phyloP scores from a whole-genome alignment of 2,113 vertebrate species.

The Pungitius pungitius region DNA sequence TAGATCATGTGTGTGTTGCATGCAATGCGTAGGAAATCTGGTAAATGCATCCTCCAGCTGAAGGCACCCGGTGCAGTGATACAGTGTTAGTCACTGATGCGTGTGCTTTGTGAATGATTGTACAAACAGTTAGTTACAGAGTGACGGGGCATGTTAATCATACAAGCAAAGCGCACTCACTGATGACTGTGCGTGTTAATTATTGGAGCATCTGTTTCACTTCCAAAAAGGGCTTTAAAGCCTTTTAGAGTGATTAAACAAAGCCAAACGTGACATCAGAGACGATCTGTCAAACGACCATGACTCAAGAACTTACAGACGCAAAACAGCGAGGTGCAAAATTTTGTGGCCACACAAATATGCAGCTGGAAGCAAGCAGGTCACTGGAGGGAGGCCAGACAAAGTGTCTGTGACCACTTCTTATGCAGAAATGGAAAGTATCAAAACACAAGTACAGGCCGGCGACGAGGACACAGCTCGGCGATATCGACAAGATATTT shows the following conservation, averaged over 20 bases:
- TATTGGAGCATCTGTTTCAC: slow-evolving; percentile 47
- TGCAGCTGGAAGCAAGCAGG: slow-evolving; percentile 71
- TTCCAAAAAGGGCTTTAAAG: slow-evolving; percentile 36
- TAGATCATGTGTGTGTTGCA: background rate
- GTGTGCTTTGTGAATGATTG: background rate
- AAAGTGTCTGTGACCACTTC: slow-evolving; percentile 61
- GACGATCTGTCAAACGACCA: slow-evolving; percentile 63
- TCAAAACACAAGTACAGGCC: slow-evolving; percentile 4
- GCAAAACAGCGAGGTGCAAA: slow-evolving; percentile 53
- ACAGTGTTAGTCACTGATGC: background rate
- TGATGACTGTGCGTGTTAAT: slow-evolving; percentile 25
- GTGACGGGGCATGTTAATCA: slow-evolving; percentile 1
- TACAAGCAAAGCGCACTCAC: background rate
- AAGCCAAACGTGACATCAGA: slow-evolving; percentile 54
- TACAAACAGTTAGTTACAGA: background rate
- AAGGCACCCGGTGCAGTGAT: background rate
- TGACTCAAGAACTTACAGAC: slow-evolving; percentile 73
- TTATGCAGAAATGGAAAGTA: slow-evolving; percentile 24
- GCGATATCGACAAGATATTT: background rate
- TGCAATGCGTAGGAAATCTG: background rate
- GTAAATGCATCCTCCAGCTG: background rate
- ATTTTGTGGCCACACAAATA: slow-evolving; percentile 65
- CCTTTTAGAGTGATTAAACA: slow-evolving; percentile 50
- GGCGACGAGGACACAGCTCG: background rate
- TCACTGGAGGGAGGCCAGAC: slow-evolving; percentile 61